Conservation (phyloP, 2,797 vertebrate species). For the Delichon dasypus region DNA sequence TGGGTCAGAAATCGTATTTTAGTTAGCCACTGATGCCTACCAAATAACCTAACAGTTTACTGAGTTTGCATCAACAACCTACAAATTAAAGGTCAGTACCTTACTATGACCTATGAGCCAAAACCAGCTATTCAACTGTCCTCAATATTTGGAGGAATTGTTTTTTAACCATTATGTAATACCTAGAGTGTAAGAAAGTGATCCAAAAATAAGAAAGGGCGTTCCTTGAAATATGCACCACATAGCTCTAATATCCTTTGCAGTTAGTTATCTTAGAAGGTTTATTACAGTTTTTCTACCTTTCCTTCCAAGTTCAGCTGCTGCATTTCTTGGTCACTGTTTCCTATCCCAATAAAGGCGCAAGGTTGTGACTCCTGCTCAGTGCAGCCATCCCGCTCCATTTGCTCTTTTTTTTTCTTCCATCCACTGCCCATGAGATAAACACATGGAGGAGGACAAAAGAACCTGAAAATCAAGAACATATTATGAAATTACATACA, state of each 20-base stretch:
- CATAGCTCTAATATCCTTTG: neutral
- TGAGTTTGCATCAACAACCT: neutral
- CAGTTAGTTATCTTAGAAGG: neutral
- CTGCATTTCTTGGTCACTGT: constrained; percentile 99
- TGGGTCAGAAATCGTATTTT: neutral
- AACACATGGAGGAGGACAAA: constrained; percentile 97
- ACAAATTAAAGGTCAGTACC: neutral
- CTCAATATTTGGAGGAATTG: neutral
- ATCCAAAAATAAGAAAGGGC: neutral
- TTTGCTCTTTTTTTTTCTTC: constrained; percentile 99
- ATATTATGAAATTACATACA: neutral
- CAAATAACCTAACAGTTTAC: neutral
- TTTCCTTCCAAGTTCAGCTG: constrained; percentile 99
- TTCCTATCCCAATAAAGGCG: constrained; percentile 98
- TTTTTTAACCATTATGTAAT: neutral
- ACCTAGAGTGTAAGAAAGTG: neutral
- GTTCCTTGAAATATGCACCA: neutral
- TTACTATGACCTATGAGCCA: neutral
- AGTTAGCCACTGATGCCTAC: neutral
- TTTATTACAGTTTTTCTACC: constrained; percentile 74
- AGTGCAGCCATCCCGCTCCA: constrained; percentile 95
- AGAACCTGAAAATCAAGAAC: constrained; percentile 83
- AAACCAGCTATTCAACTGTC: neutral
- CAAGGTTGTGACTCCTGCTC: constrained; percentile 98
- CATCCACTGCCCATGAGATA: constrained; percentile 99